A percentile compares a stretch with the other conserved stretches of the same genome.
Evolutionary conservation across 30 jellyfish, hydroid and myxozoan species (phyloP).

Genomic region (Hydractinia symbiolongicarpus): DNA sequence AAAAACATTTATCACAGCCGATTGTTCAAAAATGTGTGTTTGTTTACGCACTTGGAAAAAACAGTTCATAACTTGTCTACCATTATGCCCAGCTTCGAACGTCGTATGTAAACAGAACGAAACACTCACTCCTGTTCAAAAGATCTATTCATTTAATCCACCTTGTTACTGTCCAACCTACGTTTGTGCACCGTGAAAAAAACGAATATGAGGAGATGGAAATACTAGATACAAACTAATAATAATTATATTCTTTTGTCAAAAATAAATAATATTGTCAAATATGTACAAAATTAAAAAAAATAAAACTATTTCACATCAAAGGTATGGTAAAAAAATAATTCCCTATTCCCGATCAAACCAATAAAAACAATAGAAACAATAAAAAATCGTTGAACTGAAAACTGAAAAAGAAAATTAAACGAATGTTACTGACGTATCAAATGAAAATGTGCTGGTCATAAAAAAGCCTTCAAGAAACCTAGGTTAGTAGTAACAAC

Average conservation of each 20-base stretch:
- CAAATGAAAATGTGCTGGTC: neutral
- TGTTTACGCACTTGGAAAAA: neutral
- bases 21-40: slow-evolving; percentile 12
- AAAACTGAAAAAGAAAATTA: too few species aligned
- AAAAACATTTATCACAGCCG: neutral
- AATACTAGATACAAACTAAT: too few species aligned
- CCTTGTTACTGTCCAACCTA: neutral
- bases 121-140: neutral
- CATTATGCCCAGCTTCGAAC: slow-evolving; percentile 4
- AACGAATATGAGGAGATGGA: too few species aligned
- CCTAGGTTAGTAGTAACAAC: slow-evolving; percentile 16
- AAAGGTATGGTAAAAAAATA: too few species aligned
- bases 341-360: too few species aligned
- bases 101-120: neutral
- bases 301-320: too few species aligned
- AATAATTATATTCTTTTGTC: too few species aligned
- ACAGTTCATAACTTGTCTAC: slow-evolving; percentile 8
- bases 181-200: neutral
- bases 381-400: too few species aligned
- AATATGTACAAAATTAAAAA: too few species aligned
- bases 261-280: too few species aligned
- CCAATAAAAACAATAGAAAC: too few species aligned
- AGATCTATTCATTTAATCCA: slow-evolving; percentile 5
- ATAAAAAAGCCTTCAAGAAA: neutral
- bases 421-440: neutral